Conservation (phyloP, 30 jellyfish, hydroid and myxozoan genomes). For the Clytia hemisphaerica region DNA sequence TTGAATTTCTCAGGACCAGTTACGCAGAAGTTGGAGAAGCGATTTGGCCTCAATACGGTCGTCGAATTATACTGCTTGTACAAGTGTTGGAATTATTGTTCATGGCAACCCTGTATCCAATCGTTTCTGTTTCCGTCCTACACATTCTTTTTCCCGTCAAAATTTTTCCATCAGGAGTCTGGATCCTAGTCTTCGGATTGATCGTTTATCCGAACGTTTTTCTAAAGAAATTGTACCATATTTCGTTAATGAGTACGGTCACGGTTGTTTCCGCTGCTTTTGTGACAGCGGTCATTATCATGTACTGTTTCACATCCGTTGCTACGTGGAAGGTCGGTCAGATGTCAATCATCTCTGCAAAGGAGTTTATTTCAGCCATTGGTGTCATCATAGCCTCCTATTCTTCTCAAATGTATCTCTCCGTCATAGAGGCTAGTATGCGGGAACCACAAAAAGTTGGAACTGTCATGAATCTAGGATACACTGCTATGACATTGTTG, state of each 20-base stretch:
- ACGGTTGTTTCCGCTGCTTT: constrained; percentile 18
- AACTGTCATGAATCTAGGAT: constrained; percentile 51
- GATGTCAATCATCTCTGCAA: background rate
- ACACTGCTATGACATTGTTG: constrained; percentile 37
- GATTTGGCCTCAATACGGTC: constrained; percentile 10
- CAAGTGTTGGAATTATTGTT: constrained; percentile 8
- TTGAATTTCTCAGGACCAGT: background rate
- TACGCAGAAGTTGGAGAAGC: constrained; percentile 18
- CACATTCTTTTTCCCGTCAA: background rate
- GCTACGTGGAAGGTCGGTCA: background rate
- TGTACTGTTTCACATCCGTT: constrained; percentile 1
- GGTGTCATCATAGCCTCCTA: constrained; percentile 68
- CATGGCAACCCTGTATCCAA: constrained; percentile 28
- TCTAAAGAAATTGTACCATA: background rate
- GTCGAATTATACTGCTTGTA: background rate
- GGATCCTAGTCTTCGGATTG: constrained; percentile 9
- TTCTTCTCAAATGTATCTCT: constrained; percentile 70
- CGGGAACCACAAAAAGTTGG: constrained; percentile 34
- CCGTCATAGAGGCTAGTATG: constrained; percentile 71
- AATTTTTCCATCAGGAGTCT: background rate
- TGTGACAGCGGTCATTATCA: background rate
- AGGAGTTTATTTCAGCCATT: constrained; percentile 21
- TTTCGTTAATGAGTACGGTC: constrained; percentile 4
- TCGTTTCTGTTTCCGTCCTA: constrained; percentile 11
- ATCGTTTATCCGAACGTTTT: constrained; percentile 3